phyloP scores from a whole-genome alignment of 1,140 invertebrate genomes.

The Camponotus floridanus region DNA sequence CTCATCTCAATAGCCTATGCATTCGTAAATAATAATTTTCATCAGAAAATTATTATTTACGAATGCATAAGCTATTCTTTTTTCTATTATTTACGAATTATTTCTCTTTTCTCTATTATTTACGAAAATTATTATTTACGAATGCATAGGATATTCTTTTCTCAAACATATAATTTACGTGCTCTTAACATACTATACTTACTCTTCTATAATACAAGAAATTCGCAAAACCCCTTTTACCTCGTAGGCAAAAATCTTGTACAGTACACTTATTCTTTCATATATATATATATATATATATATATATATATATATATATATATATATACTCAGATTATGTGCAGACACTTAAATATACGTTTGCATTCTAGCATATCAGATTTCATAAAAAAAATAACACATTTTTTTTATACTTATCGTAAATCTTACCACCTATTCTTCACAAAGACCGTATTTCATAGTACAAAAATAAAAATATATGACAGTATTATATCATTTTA shows the following conservation, averaged over 20 bases:
- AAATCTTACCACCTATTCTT: conserved; percentile 26
- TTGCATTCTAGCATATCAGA: not conserved
- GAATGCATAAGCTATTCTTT: too few relatives aligned
- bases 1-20: conserved; percentile 1
- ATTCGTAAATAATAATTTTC: not conserved
- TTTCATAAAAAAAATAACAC: conserved; percentile 5
- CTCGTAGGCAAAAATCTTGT: conserved; percentile 46
- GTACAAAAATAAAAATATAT: conserved; percentile 67
- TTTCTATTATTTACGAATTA: too few relatives aligned
- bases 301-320: not conserved
- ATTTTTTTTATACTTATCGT: conserved; percentile 13
- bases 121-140: too few relatives aligned
- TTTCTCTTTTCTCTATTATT: too few relatives aligned
- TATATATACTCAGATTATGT: conserved; percentile 16
- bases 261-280: not conserved
- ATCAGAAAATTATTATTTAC: too few relatives aligned
- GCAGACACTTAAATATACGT: conserved; percentile 55
- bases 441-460: not conserved
- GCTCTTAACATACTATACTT: conserved; percentile 25
- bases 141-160: too few relatives aligned
- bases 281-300: not conserved
- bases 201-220: not conserved
- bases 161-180: conserved; percentile 21
- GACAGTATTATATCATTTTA: conserved; percentile 18
- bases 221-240: conserved; percentile 19